These are phyloP conservation scores for Silurus glanis DNA, from an alignment of 2,113 vertebrate species.

Conservation along the genomic window DNA sequence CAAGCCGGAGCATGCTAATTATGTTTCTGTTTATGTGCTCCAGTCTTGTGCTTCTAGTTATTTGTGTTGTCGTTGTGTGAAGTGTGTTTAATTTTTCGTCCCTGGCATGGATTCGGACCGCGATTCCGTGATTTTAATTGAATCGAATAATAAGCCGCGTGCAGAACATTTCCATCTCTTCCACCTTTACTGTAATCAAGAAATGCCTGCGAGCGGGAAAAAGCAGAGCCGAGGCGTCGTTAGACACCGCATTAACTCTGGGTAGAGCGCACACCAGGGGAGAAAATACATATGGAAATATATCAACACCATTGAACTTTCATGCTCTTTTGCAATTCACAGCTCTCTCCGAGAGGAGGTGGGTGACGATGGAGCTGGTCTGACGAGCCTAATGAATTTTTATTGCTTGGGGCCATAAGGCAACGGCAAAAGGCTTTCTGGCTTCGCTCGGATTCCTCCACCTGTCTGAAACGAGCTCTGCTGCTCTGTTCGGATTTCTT, in stretches of 20 bases:
- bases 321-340: constrained; percentile 58
- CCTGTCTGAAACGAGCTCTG: constrained; percentile 7
- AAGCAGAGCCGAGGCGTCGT: background rate
- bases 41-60: too few species aligned
- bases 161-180: background rate
- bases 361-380: constrained; percentile 43
- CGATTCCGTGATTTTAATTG: background rate
- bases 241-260: constrained; percentile 4
- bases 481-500: background rate
- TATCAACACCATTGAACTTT: constrained; percentile 69
- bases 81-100: background rate
- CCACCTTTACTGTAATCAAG: background rate
- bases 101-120: background rate
- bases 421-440: constrained; percentile 8
- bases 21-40: background rate
- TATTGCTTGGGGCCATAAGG: constrained; percentile 41
- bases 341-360: constrained; percentile 52
- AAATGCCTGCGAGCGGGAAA: background rate
- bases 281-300: constrained; percentile 44
- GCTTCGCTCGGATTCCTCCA: constrained; percentile 7
- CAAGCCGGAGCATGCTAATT: background rate
- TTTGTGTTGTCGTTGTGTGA: background rate
- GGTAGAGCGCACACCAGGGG: constrained; percentile 16
- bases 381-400: constrained; percentile 60
- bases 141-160: background rate